These are phyloP conservation scores for Drosophila murphyi DNA, from an alignment of 1,140 invertebrate genomes.

Conservation along the genomic window DNA sequence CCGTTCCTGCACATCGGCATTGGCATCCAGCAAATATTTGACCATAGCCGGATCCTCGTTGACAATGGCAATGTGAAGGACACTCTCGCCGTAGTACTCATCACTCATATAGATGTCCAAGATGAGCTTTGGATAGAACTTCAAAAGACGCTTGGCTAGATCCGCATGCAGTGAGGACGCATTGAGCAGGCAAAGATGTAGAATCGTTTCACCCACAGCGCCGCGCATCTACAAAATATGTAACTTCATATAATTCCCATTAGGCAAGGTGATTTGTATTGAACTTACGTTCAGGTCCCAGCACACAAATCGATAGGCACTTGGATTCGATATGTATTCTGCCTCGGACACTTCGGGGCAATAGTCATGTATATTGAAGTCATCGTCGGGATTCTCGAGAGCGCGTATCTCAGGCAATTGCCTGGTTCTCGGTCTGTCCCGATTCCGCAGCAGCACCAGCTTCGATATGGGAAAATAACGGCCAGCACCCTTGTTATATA, in stretches of 20 bases:
- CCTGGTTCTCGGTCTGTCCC: constrained; percentile 92
- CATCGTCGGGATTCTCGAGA: constrained; percentile 92
- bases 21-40: constrained; percentile 96
- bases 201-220: constrained; percentile 96
- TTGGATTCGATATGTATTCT: constrained; percentile 86
- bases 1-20: constrained; percentile 95
- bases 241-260: neutral
- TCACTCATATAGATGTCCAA: constrained; percentile 98
- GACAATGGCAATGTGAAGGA: constrained; percentile 98
- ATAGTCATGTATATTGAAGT: constrained; percentile 92
- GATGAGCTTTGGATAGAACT: constrained; percentile 97
- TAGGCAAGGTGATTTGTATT: neutral
- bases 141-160: constrained; percentile 95
- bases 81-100: constrained; percentile 97
- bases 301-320: constrained; percentile 92
- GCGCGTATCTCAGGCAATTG: constrained; percentile 90
- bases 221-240: constrained; percentile 89
- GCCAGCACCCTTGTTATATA: constrained; percentile 97
- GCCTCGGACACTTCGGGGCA: constrained; percentile 86
- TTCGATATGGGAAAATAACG: constrained; percentile 94
- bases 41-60: constrained; percentile 99
- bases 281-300: constrained; percentile 92
- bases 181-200: constrained; percentile 97
- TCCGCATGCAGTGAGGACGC: constrained; percentile 96
- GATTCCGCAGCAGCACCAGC: constrained; percentile 94